phyloP scores from a whole-genome alignment of 2,888 invertebrate genomes.

The Caenorhabditis macrosperma region DNA sequence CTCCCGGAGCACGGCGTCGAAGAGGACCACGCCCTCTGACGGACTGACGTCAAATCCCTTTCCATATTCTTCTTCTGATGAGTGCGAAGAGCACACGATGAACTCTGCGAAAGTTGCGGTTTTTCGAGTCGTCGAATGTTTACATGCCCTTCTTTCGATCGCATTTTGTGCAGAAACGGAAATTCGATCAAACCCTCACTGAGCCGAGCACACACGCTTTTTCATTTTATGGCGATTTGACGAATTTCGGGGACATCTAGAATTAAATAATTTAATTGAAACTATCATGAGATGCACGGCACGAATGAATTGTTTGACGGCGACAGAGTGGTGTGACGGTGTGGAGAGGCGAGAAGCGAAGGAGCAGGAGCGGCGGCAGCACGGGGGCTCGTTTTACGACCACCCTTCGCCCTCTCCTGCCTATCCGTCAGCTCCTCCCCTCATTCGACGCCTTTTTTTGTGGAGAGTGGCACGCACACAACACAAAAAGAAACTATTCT shows the following conservation, averaged over 20 bases:
- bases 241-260: neutral
- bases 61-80: constrained; percentile 9
- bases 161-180: constrained; percentile 31
- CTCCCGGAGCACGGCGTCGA: neutral
- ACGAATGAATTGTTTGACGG: neutral
- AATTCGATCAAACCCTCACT: constrained; percentile 39
- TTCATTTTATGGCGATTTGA: constrained; percentile 18
- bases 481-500: constrained; percentile 31
- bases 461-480: constrained; percentile 37
- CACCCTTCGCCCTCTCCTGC: constrained; percentile 23
- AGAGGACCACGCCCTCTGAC: neutral
- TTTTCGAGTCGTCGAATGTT: neutral
- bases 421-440: constrained; percentile 53
- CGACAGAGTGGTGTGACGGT: constrained; percentile 9
- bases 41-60: constrained; percentile 21
- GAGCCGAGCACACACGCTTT: neutral
- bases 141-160: constrained; percentile 31
- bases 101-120: constrained; percentile 6
- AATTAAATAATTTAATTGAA: constrained; percentile 28
- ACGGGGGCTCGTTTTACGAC: constrained; percentile 55
- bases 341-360: neutral
- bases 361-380: too few species aligned
- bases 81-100: neutral
- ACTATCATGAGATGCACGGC: constrained; percentile 21
- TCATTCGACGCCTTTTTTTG: constrained; percentile 50